Conservation (phyloP, 2,888 invertebrate genomes). For the Philhelius pedissequus region DNA sequence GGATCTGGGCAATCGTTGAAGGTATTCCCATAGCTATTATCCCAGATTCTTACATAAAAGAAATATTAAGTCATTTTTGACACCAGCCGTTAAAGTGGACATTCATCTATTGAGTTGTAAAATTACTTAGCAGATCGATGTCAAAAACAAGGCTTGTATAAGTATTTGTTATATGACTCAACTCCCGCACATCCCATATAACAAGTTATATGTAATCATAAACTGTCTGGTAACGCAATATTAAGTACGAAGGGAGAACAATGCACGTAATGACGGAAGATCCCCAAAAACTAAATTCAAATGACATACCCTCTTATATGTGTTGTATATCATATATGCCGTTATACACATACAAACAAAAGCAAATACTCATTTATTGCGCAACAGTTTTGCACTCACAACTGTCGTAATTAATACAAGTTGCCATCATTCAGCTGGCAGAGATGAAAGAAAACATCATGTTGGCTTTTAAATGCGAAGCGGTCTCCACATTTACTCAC, state of each 20-base stretch:
- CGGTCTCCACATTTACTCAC: background rate
- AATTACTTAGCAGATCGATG: no score
- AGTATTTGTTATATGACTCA: background rate
- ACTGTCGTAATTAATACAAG: conserved; percentile 62
- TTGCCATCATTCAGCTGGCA: conserved; percentile 57
- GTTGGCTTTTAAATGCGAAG: conserved; percentile 29
- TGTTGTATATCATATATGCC: background rate
- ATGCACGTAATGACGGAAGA: background rate
- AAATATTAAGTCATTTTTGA: no score
- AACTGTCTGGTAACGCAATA: background rate
- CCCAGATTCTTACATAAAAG: no score
- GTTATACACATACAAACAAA: background rate
- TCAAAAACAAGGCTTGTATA: background rate
- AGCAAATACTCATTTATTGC: conserved; percentile 39
- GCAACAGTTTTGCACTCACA: conserved; percentile 58
- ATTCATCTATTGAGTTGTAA: no score
- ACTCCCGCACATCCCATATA: no score
- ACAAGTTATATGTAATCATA: background rate
- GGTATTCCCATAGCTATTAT: no score
- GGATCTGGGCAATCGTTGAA: no score
- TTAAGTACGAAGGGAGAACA: background rate
- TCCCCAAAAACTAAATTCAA: background rate
- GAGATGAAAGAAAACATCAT: conserved; percentile 65
- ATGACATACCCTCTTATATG: background rate
- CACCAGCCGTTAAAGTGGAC: no score